Percentiles rank a stretch among this genome's conserved stretches.
Conservation (phyloP, 2,888 invertebrate genomes). For the Athalia rosae region DNA sequence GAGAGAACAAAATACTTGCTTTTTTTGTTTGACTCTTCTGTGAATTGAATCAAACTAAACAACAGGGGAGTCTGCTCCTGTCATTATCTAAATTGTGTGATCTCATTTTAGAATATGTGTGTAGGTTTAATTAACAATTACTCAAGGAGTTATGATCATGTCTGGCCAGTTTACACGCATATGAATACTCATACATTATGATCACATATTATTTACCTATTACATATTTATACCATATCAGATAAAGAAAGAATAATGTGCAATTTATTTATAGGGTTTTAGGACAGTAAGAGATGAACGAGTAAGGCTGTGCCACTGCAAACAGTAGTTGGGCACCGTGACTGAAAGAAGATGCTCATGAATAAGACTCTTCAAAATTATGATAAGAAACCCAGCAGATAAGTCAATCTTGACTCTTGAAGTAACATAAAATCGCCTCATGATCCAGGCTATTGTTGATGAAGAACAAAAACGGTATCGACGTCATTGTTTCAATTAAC, state of each 20-base stretch:
- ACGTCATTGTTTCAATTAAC: not conserved
- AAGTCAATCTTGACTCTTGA: not conserved
- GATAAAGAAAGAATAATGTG: slow-evolving; percentile 9
- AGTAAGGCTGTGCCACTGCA: not conserved
- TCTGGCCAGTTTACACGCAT: not conserved
- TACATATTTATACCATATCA: not conserved
- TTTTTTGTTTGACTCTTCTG: slow-evolving; percentile 54
- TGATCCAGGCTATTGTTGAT: not conserved
- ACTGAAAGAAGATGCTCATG: not conserved
- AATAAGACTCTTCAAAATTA: not conserved
- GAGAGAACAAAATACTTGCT: too few relatives aligned
- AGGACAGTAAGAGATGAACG: slow-evolving; percentile 5
- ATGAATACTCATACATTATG: not conserved
- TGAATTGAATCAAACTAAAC: slow-evolving; percentile 37
- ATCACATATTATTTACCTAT: not conserved
- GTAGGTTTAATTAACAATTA: slow-evolving; percentile 39
- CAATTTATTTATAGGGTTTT: not conserved
- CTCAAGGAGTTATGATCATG: slow-evolving; percentile 34
- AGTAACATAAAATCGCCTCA: not conserved
- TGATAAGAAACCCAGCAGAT: slow-evolving; percentile 2
- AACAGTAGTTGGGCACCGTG: not conserved
- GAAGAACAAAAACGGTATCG: not conserved
- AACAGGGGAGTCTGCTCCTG: slow-evolving; percentile 26
- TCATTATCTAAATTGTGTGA: slow-evolving; percentile 23
- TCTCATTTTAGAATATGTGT: slow-evolving; percentile 22